These are phyloP conservation scores for Hypena proboscidalis DNA, from an alignment of 2,888 invertebrate genomes.

Conservation along the genomic window DNA sequence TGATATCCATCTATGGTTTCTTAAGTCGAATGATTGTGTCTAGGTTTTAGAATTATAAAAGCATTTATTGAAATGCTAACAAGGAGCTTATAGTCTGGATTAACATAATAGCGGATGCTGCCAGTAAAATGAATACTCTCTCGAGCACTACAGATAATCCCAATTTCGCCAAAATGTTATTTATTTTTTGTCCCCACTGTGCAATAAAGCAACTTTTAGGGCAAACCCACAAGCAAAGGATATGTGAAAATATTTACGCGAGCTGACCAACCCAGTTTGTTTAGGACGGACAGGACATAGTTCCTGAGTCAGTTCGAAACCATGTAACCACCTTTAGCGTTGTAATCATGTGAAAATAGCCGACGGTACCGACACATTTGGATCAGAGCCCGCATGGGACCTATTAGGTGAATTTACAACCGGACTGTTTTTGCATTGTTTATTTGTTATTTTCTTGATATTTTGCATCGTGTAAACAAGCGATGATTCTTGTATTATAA, in stretches of 20 bases:
- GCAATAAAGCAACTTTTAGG: too few species aligned
- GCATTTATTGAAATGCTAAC: too few species aligned
- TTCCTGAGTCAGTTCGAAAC: conserved; percentile 59
- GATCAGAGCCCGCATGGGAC: conserved; percentile 48
- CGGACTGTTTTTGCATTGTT: conserved; percentile 46
- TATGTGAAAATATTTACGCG: conserved; percentile 65
- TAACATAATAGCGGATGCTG: too few species aligned
- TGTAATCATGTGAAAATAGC: conserved; percentile 47
- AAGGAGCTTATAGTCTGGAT: too few species aligned
- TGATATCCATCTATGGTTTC: too few species aligned
- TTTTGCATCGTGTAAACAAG: conserved; percentile 19
- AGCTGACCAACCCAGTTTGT: conserved; percentile 56
- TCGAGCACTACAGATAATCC: too few species aligned
- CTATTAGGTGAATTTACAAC: conserved; percentile 50
- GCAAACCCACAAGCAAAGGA: background rate
- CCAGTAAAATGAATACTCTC: too few species aligned
- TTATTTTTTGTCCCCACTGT: too few species aligned
- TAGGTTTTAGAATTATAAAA: too few species aligned
- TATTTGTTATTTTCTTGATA: conserved; percentile 38
- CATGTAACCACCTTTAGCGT: conserved; percentile 36
- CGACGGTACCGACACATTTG: conserved; percentile 42
- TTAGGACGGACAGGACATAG: conserved; percentile 67
- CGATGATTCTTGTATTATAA: too few species aligned
- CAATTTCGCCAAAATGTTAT: too few species aligned
- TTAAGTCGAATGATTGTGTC: too few species aligned